Evolutionary conservation across 2,888 invertebrate genomes (phyloP), one percentile per base, ranked within the genome.

Genomic region (Anoncus sp.): DNA sequence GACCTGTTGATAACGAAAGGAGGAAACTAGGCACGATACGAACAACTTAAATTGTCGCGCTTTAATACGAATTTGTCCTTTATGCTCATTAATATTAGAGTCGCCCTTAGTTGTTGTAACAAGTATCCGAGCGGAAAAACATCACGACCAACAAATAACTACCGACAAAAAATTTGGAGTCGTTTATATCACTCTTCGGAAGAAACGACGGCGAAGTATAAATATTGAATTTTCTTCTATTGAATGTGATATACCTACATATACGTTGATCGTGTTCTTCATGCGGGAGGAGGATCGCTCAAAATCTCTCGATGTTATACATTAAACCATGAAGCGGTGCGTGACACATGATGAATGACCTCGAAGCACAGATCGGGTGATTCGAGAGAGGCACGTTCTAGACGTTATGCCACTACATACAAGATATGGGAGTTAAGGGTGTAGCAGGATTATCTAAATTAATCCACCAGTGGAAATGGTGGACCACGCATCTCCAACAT

Each of bases 371-470:
- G 12, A 27, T 51, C 20, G 16, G 38, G 47, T 20, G 63, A 55
- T 57, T 27, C 35, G 60, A 55, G 38, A 43, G 51, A 22, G 31
- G 76, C 51, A 71, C 73, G 66, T 77, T 49, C 74, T 51, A 49
- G 63, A 47, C 49, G 43, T 18, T 38, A 38, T 49, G 49, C 63
- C 69, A 40, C 49, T 66, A 78, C 77, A 77, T 71, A 69, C 67
- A 49, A 75, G 65, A 57, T 71, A 80, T 45, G 18, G 38, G 40
- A 14, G 47, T 18, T 45, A 51, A 65, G 74, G 74, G 31, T 57
- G 59, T 40, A 53, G 75, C 66, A 62, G 63, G 63, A 59, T 67
- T 71, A 74, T 82, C 78, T 77, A 78, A 84, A 84, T 84, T 83
- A 83, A 83, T 84, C 82, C 83, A 62, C 69, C 57, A 60, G 55